Conservation (phyloP, 2,888 invertebrate species). For the Parelbella ahira region DNA sequence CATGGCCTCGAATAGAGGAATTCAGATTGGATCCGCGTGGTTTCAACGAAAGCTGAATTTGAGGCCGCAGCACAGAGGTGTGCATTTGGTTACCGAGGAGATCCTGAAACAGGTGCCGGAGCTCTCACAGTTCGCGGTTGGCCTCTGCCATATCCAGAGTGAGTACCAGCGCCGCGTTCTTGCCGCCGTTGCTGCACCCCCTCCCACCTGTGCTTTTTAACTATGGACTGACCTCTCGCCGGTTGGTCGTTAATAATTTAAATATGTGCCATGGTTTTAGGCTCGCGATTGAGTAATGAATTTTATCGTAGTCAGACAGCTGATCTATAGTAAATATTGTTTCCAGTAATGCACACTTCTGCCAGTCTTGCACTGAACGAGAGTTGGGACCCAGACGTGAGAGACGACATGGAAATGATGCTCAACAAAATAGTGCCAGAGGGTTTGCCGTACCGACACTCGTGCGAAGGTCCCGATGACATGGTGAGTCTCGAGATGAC, state of each 20-base stretch:
- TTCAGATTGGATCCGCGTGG: conserved; percentile 98
- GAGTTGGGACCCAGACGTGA: conserved; percentile 98
- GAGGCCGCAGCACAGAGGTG: conserved; percentile 97
- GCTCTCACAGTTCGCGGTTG: conserved; percentile 95
- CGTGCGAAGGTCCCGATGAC: conserved; percentile 98
- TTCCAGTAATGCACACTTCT: conserved; percentile 97
- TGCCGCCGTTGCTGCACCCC: conserved; percentile 66
- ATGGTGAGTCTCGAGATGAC: conserved; percentile 86
- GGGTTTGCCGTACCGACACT: conserved; percentile 96
- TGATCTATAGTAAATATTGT: conserved; percentile 46
- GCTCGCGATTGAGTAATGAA: conserved; percentile 17
- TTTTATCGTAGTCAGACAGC: conserved; percentile 41
- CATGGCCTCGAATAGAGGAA: conserved; percentile 94
- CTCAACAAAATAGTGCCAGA: conserved; percentile 99
- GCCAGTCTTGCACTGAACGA: conserved; percentile 98
- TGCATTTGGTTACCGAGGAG: conserved; percentile 98
- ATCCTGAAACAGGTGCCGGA: conserved; percentile 97
- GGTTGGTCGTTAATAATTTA: conserved; percentile 27
- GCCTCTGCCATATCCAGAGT: conserved; percentile 98
- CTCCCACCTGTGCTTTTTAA: conserved; percentile 54
- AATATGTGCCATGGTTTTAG: conserved; percentile 23
- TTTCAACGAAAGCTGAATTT: conserved; percentile 98
- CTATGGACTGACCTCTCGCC: conserved; percentile 25
- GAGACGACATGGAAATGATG: conserved; percentile 99
- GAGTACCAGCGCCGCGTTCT: conserved; percentile 76